phyloP scores from a whole-genome alignment of 2,113 vertebrate species.

The Chaetodon trifascialis region DNA sequence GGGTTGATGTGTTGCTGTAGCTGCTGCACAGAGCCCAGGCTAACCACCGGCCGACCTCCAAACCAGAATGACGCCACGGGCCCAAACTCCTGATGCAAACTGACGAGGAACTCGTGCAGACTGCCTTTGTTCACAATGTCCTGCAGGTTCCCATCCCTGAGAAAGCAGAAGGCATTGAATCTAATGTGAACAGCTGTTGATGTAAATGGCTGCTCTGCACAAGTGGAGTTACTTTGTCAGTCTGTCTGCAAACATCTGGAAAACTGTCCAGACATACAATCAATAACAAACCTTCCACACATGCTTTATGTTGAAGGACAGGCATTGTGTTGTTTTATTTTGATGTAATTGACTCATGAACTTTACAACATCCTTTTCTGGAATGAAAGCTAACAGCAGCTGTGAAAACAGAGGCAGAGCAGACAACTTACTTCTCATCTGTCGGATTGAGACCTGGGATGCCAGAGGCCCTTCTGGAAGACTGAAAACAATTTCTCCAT shows the following conservation, averaged over 20 bases:
- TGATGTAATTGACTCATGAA: background rate
- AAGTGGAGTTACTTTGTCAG: too few species aligned
- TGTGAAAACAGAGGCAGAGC: background rate
- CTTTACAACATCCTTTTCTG: too few species aligned
- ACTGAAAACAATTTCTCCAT: conserved; percentile 78
- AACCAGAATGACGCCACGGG: conserved; percentile 97
- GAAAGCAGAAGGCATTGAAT: background rate
- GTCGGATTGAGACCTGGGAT: conserved; percentile 94
- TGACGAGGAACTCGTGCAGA: conserved; percentile 93
- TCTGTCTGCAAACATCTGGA: background rate
- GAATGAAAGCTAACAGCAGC: background rate
- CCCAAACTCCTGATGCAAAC: conserved; percentile 91
- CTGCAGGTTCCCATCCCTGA: conserved; percentile 95
- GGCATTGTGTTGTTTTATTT: background rate
- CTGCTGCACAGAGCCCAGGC: conserved; percentile 90
- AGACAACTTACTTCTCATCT: conserved; percentile 91
- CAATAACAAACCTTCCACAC: background rate
- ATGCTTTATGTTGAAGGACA: background rate
- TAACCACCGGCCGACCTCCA: conserved; percentile 93
- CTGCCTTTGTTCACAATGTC: conserved; percentile 92
- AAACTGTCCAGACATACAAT: background rate
- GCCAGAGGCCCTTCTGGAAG: conserved; percentile 92
- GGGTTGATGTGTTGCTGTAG: conserved; percentile 94
- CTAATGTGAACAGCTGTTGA: too few species aligned
- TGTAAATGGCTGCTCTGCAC: background rate